Base-by-base conservation (phyloP, 2,888 invertebrate genomes). In the Hedychridium roseum region DNA sequence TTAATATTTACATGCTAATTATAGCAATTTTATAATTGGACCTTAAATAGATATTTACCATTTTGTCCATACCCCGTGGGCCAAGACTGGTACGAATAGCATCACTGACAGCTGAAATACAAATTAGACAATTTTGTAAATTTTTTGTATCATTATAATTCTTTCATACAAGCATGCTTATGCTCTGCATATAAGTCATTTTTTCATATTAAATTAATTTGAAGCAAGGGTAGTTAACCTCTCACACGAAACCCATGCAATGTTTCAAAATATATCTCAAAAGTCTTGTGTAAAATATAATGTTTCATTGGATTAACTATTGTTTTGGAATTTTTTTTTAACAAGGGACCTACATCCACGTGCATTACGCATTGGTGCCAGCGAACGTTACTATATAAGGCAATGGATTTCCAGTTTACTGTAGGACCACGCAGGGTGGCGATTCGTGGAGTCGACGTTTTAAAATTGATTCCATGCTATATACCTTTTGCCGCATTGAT, bases 21-120 rank as follows among this genome's bases (percentile, higher is more conserved):
- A 23, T 23, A 5, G 23, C 5, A 6, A 23, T 23, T 6, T 23
- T 9, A 23, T 23, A 9, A 23, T 4, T 23, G 9, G 23, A 23
- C 4, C 5, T 23, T 50, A 21, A 30, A 34, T 4, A 34, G 40
- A 37, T 40, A 64, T 59, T 79, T 84, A 93, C 92, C 99, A 99
- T 99, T 86, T 99, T 99, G 78, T 99, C 99, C 99, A 99, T 99
- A 56, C 99, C 98, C 65, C 94, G 87, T 14, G 99, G 99, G 2
- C 99, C 99, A 80, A 99, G 85, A 82, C 97, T 97, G 9, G 99
- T 99, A 53, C 98, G 89, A 71, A 99, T 94, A 9, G 98, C 97
- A 93, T 97, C 95, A 57, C 97, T 93, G 43, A 99, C 97, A 82
- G 98, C 97, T 97, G 81, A 51, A 86, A 83, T 36, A 65, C n/a